These are phyloP conservation scores for Sebastes jordani DNA, from an alignment of 2,797 vertebrate species.

Conservation along the genomic window DNA sequence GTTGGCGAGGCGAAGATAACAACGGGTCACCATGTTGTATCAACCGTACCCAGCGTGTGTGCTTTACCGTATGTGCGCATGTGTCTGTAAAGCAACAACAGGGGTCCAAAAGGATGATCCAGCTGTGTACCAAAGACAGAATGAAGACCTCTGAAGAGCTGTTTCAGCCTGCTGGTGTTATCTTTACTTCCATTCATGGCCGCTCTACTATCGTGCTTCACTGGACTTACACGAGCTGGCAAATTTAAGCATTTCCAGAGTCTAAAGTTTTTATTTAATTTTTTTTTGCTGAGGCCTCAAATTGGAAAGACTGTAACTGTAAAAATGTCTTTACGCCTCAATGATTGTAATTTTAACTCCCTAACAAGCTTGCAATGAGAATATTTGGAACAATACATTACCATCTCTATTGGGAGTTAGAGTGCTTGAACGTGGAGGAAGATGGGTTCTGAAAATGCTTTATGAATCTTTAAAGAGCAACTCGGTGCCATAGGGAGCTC, in stretches of 20 bases:
- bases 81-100: constrained; percentile 33
- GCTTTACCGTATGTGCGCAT: constrained; percentile 44
- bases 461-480: constrained; percentile 69
- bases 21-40: constrained; percentile 67
- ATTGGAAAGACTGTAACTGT: constrained; percentile 58
- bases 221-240: constrained; percentile 34
- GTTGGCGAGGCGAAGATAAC: constrained; percentile 73
- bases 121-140: constrained; percentile 64
- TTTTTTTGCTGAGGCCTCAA: constrained; percentile 48
- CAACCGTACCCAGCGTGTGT: constrained; percentile 29
- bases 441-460: constrained; percentile 60
- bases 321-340: constrained; percentile 57
- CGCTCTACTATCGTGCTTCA: constrained; percentile 21
- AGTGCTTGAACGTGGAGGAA: constrained; percentile 50
- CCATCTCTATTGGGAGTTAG: constrained; percentile 50
- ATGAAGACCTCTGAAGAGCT: constrained; percentile 60
- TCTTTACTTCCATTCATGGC: constrained; percentile 48
- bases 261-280: constrained; percentile 18
- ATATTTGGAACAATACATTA: constrained; percentile 68
- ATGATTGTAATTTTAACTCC: constrained; percentile 56
- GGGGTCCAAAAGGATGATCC: constrained; percentile 76
- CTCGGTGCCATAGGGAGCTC: constrained; percentile 60
- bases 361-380: constrained; percentile 68
- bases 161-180: constrained; percentile 44
- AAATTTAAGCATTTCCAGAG: constrained; percentile 18